Evolutionary conservation across 2,113 vertebrate species (phyloP), one percentile per base, ranked within the genome.

Genomic region (Climacteris rufus): DNA sequence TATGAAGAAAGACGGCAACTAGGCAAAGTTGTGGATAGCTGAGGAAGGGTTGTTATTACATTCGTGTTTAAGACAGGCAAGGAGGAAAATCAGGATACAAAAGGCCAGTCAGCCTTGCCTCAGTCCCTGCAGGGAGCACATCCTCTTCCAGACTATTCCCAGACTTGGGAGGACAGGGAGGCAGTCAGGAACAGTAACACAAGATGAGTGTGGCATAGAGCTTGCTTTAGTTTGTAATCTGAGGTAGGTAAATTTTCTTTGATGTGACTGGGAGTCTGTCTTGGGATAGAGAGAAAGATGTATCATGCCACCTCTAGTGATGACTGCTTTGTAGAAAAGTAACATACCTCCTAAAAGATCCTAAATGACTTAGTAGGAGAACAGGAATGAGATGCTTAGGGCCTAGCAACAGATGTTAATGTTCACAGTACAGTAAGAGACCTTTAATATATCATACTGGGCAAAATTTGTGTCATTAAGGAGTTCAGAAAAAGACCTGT

Each of bases 341-440:
- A 40, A 50, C 7, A 5, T 1, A 3, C 50, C 6, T 69, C 10
- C 33, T 70, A 28, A 63, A 91, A 65, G 28, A 27, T 66, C 33
- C 33, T 21, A 2, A 0, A 0, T 50, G 19, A n/a, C 20, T 27
- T 75, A 25, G 23, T 52, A 47, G 8, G 15, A 83, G 25, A 65
- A 11, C 11, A 68, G 28, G 25, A 40, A 30, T n/a, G 8, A 56
- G 30, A n/a, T 65, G 22, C 27, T 45, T 52, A 15, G 22, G 54
- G 22, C 52, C 61, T 70, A n/a, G 20, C 6, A 69, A 40, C 22
- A 63, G 56, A 30, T 3, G 14, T 27, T 65, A 11, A 40, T 13
- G 25, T 45, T 69, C 20, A 33, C 23, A 30, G 33, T 45, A 30
- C 9, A 23, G 31, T 33, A 66, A 47, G 30, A 87, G 25, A 44